These are phyloP conservation scores for Brachypterus glaber DNA, from an alignment of 2,888 invertebrate genomes.

Conservation along the genomic window DNA sequence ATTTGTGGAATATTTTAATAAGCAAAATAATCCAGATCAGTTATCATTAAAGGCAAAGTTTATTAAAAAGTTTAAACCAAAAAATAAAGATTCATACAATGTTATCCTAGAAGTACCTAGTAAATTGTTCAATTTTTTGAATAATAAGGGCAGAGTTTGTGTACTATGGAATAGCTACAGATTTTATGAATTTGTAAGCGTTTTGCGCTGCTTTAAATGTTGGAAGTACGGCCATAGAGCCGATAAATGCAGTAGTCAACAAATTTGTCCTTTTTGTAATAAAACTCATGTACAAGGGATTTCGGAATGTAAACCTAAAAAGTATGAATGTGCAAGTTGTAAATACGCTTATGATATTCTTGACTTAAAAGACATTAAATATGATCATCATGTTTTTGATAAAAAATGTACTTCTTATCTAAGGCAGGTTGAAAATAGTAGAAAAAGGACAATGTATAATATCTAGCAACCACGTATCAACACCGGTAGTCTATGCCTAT, in stretches of 20 bases:
- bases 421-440: conserved; percentile 1
- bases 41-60: not conserved
- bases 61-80: conserved; percentile 1
- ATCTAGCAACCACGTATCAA: not conserved
- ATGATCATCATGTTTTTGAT: not conserved
- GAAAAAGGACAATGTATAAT: not conserved
- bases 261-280: not conserved
- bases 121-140: not conserved
- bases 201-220: not conserved
- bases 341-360: not conserved
- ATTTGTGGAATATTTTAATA: not conserved
- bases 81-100: not conserved
- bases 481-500: not conserved
- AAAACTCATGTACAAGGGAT: not conserved
- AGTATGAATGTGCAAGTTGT: conserved; percentile 1
- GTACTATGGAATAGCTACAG: not conserved
- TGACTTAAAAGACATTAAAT: not conserved
- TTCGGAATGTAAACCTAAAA: not conserved
- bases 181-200: conserved; percentile 1
- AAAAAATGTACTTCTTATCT: not conserved
- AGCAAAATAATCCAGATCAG: not conserved
- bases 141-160: not conserved
- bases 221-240: conserved; percentile 1
- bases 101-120: not conserved
- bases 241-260: not conserved